Percentiles rank a stretch among this genome's conserved stretches.
phyloP scores from a whole-genome alignment of 2,113 vertebrate species.

The Noturus placidus region DNA sequence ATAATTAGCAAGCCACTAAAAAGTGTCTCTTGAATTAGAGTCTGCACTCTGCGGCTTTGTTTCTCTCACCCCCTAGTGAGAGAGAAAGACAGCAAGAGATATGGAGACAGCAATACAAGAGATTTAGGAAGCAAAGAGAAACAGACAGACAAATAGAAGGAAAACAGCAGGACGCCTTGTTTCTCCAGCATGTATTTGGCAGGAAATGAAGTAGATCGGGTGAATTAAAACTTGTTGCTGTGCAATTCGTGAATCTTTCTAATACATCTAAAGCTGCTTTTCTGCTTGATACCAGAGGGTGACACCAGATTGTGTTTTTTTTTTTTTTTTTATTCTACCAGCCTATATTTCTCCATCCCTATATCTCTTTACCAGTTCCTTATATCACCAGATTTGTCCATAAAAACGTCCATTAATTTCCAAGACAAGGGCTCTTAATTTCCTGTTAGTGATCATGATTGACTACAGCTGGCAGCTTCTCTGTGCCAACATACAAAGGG shows the following conservation, averaged over 20 bases:
- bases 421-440: too few species aligned
- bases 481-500: too few species aligned
- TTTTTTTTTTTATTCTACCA: background rate
- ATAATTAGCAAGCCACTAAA: conserved; percentile 34
- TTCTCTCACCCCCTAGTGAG: conserved; percentile 17
- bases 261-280: background rate
- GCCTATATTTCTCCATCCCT: background rate
- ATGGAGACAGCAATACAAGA: conserved; percentile 37
- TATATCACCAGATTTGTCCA: background rate
- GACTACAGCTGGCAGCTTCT: too few species aligned
- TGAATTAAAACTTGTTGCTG: conserved; percentile 25
- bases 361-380: background rate
- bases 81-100: conserved; percentile 17
- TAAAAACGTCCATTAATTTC: too few species aligned
- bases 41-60: conserved; percentile 13
- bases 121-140: conserved; percentile 19
- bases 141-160: background rate
- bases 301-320: background rate
- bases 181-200: background rate
- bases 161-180: background rate
- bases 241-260: background rate
- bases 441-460: too few species aligned
- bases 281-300: background rate
- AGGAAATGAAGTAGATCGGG: conserved; percentile 4
- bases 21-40: background rate